Evolutionary conservation across 2,797 vertebrate species (phyloP), one percentile per base, ranked within the genome.

Genomic region (Dermochelys coriacea): DNA sequence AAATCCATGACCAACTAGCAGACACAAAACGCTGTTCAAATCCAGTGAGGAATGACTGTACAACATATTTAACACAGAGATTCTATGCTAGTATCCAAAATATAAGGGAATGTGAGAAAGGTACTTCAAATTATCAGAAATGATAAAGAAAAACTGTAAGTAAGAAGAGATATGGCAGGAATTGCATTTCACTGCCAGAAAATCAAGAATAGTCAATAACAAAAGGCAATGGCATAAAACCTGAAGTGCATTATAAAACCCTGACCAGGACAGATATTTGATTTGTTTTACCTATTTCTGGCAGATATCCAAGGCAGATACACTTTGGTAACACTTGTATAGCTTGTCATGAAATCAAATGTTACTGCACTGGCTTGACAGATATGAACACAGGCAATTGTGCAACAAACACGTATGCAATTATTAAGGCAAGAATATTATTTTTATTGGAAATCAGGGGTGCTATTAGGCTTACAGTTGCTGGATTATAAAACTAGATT

Each of bases 301-400:
- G 49, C 8, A 27, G 81, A 27, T 3, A 1, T 0, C 1, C 41
- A 10, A 41, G 8, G 80, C 10, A 79, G 83, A 29, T 2, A 8
- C 78, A 88, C 12, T 0, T 82, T 3, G 91, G 68, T 86, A 82
- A 84, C 68, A 2, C 1, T 34, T 0, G 0, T 1, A 2, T 5
- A 86, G 87, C 79, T 68, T 1, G 0, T 27, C 12, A 0, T 4
- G 59, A 87, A 75, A 0, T 2, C 10, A 31, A 50, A 68, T 4
- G 0, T 3, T 64, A 0, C 51, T 23, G 68, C 1, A 9, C 14
- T 5, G 0, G 5, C 6, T 1, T 27, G 50, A 68, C 64, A 68
- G n/a, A 68, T 0, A 2, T 11, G 1, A 1, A 1, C 77, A 4
- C 27, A 1, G 0, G 5, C 21, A 77, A 52, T 37, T 61, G 3